Percentiles rank a stretch among this genome's conserved stretches.
phyloP scores from a whole-genome alignment of 2,797 vertebrate genomes.

The Esox masquinongy region DNA sequence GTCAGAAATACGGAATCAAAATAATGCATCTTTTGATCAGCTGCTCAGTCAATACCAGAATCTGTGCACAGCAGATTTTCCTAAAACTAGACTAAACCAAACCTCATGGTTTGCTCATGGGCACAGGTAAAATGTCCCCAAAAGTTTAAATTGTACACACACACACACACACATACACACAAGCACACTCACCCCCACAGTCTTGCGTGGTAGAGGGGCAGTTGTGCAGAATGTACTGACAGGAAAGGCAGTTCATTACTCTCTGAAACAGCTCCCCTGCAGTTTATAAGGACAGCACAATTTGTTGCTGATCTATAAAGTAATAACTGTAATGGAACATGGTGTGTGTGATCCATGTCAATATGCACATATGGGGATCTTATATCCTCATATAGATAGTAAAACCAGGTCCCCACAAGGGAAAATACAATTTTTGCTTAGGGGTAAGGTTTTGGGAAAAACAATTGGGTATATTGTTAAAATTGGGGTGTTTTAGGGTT shows the following conservation, averaged over 20 bases:
- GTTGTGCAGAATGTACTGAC: slow-evolving; percentile 58
- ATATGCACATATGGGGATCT: too few relatives aligned
- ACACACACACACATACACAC: slow-evolving; percentile 5
- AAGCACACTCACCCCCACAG: slow-evolving; percentile 67
- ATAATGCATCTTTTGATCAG: too few relatives aligned
- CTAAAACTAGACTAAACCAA: not conserved
- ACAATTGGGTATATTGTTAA: too few relatives aligned
- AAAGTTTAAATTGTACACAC: not conserved
- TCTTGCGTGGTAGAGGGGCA: slow-evolving; percentile 62
- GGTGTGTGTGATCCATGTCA: not conserved
- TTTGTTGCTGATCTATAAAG: not conserved
- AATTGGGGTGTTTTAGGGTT: too few relatives aligned
- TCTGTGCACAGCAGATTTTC: too few relatives aligned
- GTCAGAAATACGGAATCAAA: too few relatives aligned
- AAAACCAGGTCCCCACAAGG: too few relatives aligned
- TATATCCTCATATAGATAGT: not conserved
- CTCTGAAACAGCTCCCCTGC: slow-evolving; percentile 69
- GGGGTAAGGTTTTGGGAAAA: too few relatives aligned
- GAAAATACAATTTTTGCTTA: too few relatives aligned
- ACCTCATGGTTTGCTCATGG: not conserved
- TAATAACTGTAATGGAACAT: not conserved
- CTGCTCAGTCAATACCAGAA: too few relatives aligned
- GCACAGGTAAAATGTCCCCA: too few relatives aligned
- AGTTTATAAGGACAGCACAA: not conserved
- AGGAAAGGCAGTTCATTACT: slow-evolving; percentile 72